phyloP scores from a whole-genome alignment of 1,140 invertebrate genomes.

The Callitettix versicolor region DNA sequence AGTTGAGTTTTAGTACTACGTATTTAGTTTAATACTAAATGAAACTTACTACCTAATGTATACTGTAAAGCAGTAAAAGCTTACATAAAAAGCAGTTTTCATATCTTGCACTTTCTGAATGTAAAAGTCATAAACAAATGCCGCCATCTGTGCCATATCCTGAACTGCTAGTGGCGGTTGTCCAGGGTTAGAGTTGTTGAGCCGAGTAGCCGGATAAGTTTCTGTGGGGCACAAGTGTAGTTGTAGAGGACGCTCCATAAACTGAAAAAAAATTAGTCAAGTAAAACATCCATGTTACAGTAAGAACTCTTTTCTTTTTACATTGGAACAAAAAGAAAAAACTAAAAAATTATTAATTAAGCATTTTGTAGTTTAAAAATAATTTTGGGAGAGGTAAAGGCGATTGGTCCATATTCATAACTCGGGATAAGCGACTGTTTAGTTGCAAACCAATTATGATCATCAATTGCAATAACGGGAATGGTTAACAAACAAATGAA shows the following conservation, averaged over 20 bases:
- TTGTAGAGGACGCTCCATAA: slow-evolving; percentile 56
- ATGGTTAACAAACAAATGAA: too few species aligned
- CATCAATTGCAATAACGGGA: too few species aligned
- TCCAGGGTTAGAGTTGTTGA: slow-evolving; percentile 30
- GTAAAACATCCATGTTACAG: neutral
- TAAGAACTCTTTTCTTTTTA: slow-evolving; percentile 9
- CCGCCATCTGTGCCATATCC: slow-evolving; percentile 88
- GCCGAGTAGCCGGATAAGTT: slow-evolving; percentile 57
- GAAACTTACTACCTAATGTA: too few species aligned
- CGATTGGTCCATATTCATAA: too few species aligned
- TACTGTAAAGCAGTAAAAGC: slow-evolving; percentile 9
- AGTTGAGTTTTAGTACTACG: too few species aligned
- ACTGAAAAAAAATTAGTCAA: slow-evolving; percentile 29
- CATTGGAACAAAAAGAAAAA: too few species aligned
- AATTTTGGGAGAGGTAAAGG: too few species aligned
- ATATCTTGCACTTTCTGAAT: slow-evolving; percentile 58
- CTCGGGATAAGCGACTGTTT: too few species aligned
- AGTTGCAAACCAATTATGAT: too few species aligned
- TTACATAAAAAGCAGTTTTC: slow-evolving; percentile 42
- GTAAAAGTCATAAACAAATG: slow-evolving; percentile 86
- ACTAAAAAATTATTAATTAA: too few species aligned
- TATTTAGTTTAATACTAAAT: too few species aligned
- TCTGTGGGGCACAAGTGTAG: slow-evolving; percentile 70
- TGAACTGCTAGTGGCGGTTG: slow-evolving; percentile 45
- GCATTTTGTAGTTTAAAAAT: too few species aligned